Base-by-base conservation (phyloP, 2,113 vertebrate species). In the Xenopus laevis region DNA sequence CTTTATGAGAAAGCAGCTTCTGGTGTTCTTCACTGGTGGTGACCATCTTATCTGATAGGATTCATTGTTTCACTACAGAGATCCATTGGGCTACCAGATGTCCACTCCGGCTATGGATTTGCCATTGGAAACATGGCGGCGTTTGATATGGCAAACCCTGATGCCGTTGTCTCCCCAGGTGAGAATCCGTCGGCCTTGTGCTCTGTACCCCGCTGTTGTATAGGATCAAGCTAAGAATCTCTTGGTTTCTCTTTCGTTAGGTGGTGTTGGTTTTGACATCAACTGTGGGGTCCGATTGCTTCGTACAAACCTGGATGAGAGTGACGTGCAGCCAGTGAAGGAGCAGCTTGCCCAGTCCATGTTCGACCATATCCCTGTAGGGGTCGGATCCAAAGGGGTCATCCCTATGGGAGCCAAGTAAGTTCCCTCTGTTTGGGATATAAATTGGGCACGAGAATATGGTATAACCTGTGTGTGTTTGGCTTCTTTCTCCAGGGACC, bases 101-200 rank as follows among this genome's bases (percentile, higher is more conserved):
- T 98, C 68, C 97, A 99, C 83, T 99, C 97, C 0, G 97, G 97
- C 4, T 99, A 98, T 27, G 97, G 97, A 0, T 99, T 99, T 78
- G 97, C 97, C 15, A 99, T 99, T 72, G 97, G 97, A 45, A 98
- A 99, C 83, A 98, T 99, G 97, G 97, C 97, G 16, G 97, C 97
- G 46, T 99, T 99, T 76, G 95, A 99, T 79, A 96, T 98, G 95
- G 89, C 79, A 68, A 79, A 99, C 79, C 94, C 96, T 0, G 87
- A 91, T 7, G 91, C 97, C 9, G 96, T 99, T 9, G 97, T 98
- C 47, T 98, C 97, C 50, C 97, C 97, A 84, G 97, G 96, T 97
- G 70, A 79, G 79, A 17, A 27, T 40, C 33, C 0, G 33, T 40
- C 8, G 12, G 13, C 50, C 12, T 3, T 53, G 50, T 15, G 11